Evolutionary conservation across 2,797 vertebrate genomes (phyloP), one percentile per base, ranked within the genome.

Genomic region (Darevskia nairensis): DNA sequence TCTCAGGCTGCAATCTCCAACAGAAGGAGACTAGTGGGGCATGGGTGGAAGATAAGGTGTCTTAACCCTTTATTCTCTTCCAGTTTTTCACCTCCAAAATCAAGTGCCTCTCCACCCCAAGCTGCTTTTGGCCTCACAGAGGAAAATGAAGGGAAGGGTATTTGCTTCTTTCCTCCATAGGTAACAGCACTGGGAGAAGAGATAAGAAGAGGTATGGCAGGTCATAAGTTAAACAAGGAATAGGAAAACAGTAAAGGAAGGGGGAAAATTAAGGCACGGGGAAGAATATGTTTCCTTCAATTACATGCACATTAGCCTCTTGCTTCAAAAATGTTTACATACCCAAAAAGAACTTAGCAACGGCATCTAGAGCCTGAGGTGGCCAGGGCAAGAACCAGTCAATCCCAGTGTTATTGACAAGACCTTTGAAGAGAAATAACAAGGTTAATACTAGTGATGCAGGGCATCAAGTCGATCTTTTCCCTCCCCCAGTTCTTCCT

Each of bases 341-440:
- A 99, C 99, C 98, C 0, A 99, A 92, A 93, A 98, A 99, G 44
- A 98, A 98, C 89, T 98, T 96, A 25, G 98, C 98, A 3, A 99
- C 99, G 4, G 98, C 98, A 21, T 97, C 96, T 90, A 99, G 96
- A 2, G 99, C 99, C 94, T 99, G 98, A 3, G 96, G 86, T 1
- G 99, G 98, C 99, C 99, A 99, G 2, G 98, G 98, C 92, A 98
- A 96, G 95, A 99, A 99, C 99, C 99, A 99, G 93, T 99, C 98
- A 21, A 99, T 99, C 5, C 98, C 98, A 29, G 99, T 99, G 94
- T 99, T 99, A 93, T 99, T 99, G 92, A 99, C 98, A 84, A 99
- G 96, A 91, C 99, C 99, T 99, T 91, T 90, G 86, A 94, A 80
- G 88, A 82, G 95, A 93, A 27, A 87, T 0, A 39, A 50, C 19